Percentiles rank a stretch among this genome's conserved stretches.
These are phyloP conservation scores for Xylota segnis DNA, from an alignment of 2,888 invertebrate genomes.

Conservation along the genomic window DNA sequence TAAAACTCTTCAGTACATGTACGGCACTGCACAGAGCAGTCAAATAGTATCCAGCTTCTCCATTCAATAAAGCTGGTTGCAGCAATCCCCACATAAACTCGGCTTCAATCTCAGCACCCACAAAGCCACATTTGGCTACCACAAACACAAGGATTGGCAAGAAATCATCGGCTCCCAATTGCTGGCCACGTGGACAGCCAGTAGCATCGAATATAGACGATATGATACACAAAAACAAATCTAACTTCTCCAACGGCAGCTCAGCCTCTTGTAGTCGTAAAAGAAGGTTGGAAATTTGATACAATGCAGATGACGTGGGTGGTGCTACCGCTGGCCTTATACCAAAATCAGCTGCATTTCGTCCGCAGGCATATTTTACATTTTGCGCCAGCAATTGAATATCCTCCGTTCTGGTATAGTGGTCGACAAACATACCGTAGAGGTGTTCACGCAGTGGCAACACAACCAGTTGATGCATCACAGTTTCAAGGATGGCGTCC, in stretches of 20 bases:
- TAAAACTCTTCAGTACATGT: slow-evolving; percentile 84
- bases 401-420: slow-evolving; percentile 91
- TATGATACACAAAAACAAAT: slow-evolving; percentile 94
- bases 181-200: slow-evolving; percentile 83
- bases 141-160: slow-evolving; percentile 96
- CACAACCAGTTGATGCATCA: slow-evolving; percentile 96
- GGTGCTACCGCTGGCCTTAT: slow-evolving; percentile 89
- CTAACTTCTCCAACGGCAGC: slow-evolving; percentile 96
- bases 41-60: slow-evolving; percentile 97
- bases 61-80: slow-evolving; percentile 94
- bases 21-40: slow-evolving; percentile 97
- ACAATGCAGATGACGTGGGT: slow-evolving; percentile 90
- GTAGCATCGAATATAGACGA: slow-evolving; percentile 93
- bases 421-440: slow-evolving; percentile 93
- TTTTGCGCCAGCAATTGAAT: slow-evolving; percentile 88
- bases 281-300: slow-evolving; percentile 91
- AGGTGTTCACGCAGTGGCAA: slow-evolving; percentile 93
- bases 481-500: slow-evolving; percentile 97
- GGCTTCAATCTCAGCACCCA: slow-evolving; percentile 97
- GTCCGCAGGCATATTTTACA: slow-evolving; percentile 83
- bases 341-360: slow-evolving; percentile 83
- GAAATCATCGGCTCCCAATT: slow-evolving; percentile 93
- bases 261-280: slow-evolving; percentile 95
- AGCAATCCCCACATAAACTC: slow-evolving; percentile 98
- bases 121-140: slow-evolving; percentile 94